Percentiles rank a stretch among this genome's conserved stretches.
Evolutionary conservation across 2,113 vertebrate species (phyloP).

Genomic region (Megaceryle torquata): DNA sequence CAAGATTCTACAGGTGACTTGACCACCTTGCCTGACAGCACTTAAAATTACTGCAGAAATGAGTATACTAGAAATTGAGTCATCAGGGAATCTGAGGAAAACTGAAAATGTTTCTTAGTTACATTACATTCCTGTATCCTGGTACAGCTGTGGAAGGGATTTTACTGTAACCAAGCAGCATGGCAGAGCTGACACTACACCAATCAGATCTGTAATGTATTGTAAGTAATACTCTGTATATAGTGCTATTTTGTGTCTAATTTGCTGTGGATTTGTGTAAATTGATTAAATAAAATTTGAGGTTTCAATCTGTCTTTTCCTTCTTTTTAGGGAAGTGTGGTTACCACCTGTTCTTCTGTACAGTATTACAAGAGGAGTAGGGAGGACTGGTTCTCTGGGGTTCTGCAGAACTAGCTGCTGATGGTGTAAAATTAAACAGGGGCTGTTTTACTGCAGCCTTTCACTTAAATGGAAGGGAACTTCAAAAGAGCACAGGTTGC

Average conservation of each 20-base stretch:
- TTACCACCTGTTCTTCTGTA: neutral
- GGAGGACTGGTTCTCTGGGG: neutral
- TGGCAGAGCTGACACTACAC: slow-evolving; percentile 44
- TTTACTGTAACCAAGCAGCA: slow-evolving; percentile 8
- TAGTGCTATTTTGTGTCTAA: slow-evolving; percentile 68
- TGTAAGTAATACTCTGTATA: slow-evolving; percentile 73
- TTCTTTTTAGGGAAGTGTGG: neutral
- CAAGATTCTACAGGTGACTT: neutral
- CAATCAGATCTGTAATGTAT: slow-evolving; percentile 61
- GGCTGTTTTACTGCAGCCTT: neutral
- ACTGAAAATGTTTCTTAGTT: neutral
- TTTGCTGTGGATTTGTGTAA: slow-evolving; percentile 67
- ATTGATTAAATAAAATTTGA: slow-evolving; percentile 74
- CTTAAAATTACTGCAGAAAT: neutral
- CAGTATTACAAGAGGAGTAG: neutral
- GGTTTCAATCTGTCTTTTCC: slow-evolving; percentile 22
- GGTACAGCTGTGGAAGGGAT: neutral
- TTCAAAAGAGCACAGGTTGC: neutral
- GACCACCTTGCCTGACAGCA: neutral
- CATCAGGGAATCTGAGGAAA: neutral
- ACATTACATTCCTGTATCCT: neutral
- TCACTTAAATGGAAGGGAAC: neutral
- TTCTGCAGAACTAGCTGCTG: neutral
- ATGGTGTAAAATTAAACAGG: neutral
- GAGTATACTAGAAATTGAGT: neutral